These are phyloP conservation scores for Jordanella pulchra DNA, from an alignment of 2,797 vertebrate species.

Conservation along the genomic window DNA sequence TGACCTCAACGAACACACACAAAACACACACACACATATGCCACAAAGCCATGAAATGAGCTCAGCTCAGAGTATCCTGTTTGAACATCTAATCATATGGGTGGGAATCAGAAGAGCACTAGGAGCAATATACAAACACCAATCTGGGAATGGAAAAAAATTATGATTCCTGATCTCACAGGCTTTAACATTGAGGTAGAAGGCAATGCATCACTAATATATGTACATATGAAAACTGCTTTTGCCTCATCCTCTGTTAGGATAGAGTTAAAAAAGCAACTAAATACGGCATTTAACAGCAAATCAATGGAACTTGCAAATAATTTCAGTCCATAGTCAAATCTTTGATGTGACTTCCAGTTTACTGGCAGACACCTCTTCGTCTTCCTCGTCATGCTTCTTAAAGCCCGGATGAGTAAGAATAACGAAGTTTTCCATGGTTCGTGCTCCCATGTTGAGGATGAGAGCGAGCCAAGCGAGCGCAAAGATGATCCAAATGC, in stretches of 20 bases:
- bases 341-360: constrained; percentile 65
- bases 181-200: constrained; percentile 40
- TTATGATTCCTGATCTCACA: neutral
- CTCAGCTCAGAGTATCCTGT: neutral
- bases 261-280: constrained; percentile 8
- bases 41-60: neutral
- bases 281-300: neutral
- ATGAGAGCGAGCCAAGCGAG: constrained; percentile 80
- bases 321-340: constrained; percentile 26
- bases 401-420: constrained; percentile 60
- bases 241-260: neutral
- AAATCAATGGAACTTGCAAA: neutral
- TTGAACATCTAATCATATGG: neutral
- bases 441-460: constrained; percentile 76
- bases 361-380: constrained; percentile 56
- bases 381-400: constrained; percentile 55
- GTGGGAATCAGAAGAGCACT: constrained; percentile 1
- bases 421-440: constrained; percentile 78
- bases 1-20: neutral
- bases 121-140: neutral
- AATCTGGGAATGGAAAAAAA: neutral
- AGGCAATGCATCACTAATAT: constrained; percentile 2
- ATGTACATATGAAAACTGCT: constrained; percentile 4
- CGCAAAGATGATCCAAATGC: constrained; percentile 80
- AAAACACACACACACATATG: neutral